Evolutionary conservation across 2,113 vertebrate genomes (phyloP).

Genomic region (Antennarius striatus): DNA sequence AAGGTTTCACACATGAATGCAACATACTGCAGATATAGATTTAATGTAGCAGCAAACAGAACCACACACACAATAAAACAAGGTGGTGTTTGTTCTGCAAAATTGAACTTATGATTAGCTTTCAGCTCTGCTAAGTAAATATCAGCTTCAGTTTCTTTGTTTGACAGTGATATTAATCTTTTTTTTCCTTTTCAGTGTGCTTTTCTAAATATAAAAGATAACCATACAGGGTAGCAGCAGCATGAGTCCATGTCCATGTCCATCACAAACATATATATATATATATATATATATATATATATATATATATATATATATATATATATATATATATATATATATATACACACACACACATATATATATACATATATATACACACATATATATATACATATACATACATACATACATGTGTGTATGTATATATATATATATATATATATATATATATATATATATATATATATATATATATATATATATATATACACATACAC

Average conservation of each 20-base stretch:
- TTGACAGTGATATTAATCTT: slow-evolving; percentile 43
- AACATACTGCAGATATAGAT: slow-evolving; percentile 43
- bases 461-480: slow-evolving; percentile 7
- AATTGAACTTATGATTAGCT: slow-evolving; percentile 53
- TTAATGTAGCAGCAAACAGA: slow-evolving; percentile 59
- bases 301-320: too few species aligned
- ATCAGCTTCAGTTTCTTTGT: slow-evolving; percentile 53
- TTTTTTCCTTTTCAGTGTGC: slow-evolving; percentile 9
- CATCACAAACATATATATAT: background rate
- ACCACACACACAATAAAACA: slow-evolving; percentile 25
- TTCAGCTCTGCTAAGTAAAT: slow-evolving; percentile 48
- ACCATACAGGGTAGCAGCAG: slow-evolving; percentile 19
- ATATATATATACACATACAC: too few species aligned
- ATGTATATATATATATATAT: too few species aligned
- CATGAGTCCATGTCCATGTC: background rate
- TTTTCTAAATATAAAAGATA: slow-evolving; percentile 16
- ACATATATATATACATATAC: too few species aligned
- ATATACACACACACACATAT: too few species aligned
- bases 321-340: too few species aligned
- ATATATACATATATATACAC: too few species aligned
- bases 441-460: too few species aligned
- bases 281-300: too few species aligned
- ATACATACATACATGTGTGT: too few species aligned
- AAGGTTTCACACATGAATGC: slow-evolving; percentile 21
- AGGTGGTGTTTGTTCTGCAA: slow-evolving; percentile 49